Base-by-base conservation (phyloP, 1,140 invertebrate genomes). In the Drosophila ironensis region DNA sequence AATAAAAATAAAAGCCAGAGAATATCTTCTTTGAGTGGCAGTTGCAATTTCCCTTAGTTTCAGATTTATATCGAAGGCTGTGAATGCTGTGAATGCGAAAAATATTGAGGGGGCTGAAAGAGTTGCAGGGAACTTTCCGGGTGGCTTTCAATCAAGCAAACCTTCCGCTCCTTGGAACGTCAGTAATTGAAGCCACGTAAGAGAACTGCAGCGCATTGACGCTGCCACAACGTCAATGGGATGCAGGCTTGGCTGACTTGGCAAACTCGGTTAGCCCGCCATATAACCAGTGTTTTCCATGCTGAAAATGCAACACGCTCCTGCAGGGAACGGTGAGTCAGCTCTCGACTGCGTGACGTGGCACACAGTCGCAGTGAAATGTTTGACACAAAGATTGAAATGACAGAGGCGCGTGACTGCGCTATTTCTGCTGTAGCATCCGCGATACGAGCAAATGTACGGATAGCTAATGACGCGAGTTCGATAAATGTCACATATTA, bases 101-200 rank as follows among this genome's bases (percentile, higher is more conserved):
- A 22, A 22, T 22, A 22, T 5, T 22, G 20, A 22, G n/a, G 20
- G 2, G 5, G 20, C 20, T 22, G 20, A 22, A 22, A 22, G 20
- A 3, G 2, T 5, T 5, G 20, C 2, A 22, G 20, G 5, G 5
- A 37, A 16, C 33, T 45, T 54, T 42, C 35, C 17, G 50, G 38
- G 25, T 33, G 24, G 38, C 3, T 51, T 28, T 40, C 19, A 28
- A 14, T 35, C 12, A 8, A 45, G 11, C 30, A 37, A 17, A 11
- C 5, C 19, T 54, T 37, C 5, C 12, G 1, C 11, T 2, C 1
- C 9, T 4, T 12, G 20, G 30, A 20, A 27, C 24, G 35, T 46
- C 25, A 24, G 35, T 12, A 40, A 50, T 22, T 44, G 33, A 9
- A 51, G 47, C 57, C 47, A 56, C 66, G 56, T 75, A 47, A 61